Conservation (phyloP, 1,140 invertebrate genomes). For the Riptortus pedestris region DNA sequence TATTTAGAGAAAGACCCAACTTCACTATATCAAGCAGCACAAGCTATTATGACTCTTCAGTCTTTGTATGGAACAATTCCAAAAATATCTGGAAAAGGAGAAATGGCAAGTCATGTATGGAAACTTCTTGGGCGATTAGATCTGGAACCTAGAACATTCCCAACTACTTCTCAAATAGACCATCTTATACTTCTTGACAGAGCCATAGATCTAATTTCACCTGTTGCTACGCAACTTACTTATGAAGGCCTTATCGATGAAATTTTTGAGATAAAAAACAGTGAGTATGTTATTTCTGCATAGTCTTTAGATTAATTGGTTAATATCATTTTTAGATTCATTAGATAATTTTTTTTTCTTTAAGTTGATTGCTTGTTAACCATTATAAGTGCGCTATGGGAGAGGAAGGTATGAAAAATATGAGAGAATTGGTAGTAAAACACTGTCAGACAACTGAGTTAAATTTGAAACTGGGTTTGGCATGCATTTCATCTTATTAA, state of each 20-base stretch:
- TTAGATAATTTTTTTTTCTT: not conserved
- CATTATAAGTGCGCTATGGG: too few relatives aligned
- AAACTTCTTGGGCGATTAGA: slow-evolving; percentile 73
- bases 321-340: too few relatives aligned
- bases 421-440: too few relatives aligned
- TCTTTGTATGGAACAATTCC: slow-evolving; percentile 80
- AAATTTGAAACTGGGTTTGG: too few relatives aligned
- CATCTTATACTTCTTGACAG: slow-evolving; percentile 81
- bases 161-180: slow-evolving; percentile 60
- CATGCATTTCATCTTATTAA: too few relatives aligned
- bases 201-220: slow-evolving; percentile 81
- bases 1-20: slow-evolving; percentile 80
- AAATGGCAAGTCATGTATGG: slow-evolving; percentile 76
- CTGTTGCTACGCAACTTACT: slow-evolving; percentile 86
- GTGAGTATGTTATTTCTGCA: slow-evolving; percentile 39
- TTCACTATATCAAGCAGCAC: slow-evolving; percentile 68
- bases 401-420: too few relatives aligned
- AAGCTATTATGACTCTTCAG: slow-evolving; percentile 93
- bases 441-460: too few relatives aligned
- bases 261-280: slow-evolving; percentile 63
- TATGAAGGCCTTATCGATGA: slow-evolving; percentile 96
- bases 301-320: not conserved
- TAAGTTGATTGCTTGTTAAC: too few relatives aligned
- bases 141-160: slow-evolving; percentile 51
- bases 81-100: slow-evolving; percentile 81